These are phyloP conservation scores for Setophaga coronata DNA, from an alignment of 2,113 vertebrate species.

Conservation along the genomic window DNA sequence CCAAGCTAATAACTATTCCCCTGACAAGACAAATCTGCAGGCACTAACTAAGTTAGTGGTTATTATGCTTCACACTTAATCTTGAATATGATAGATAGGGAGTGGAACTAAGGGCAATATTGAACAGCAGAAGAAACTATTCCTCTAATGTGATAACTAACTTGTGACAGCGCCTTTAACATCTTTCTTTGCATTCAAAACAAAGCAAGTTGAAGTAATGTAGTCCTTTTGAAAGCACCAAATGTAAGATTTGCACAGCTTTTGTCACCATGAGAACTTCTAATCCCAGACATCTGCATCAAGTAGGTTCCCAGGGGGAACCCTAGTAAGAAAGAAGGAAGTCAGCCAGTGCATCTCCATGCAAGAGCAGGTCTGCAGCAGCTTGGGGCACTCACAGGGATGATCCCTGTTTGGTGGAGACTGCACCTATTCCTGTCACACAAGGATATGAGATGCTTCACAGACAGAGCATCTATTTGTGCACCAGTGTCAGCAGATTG, in stretches of 20 bases:
- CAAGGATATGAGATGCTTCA: not conserved
- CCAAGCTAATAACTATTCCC: constrained; percentile 29
- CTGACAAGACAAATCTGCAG: constrained; percentile 10
- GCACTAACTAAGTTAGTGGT: constrained; percentile 26
- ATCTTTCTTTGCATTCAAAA: not conserved
- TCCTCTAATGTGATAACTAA: not conserved
- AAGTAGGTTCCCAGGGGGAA: not conserved
- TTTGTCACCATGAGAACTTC: not conserved
- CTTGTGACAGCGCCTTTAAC: not conserved
- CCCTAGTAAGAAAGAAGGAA: not conserved
- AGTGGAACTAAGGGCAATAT: not conserved
- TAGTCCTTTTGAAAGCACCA: not conserved
- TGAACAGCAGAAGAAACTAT: not conserved
- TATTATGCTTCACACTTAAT: constrained; percentile 4
- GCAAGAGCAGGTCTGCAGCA: fast-evolving
- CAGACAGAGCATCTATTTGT: not conserved
- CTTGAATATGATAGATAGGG: not conserved
- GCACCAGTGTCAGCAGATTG: not conserved
- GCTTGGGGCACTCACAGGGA: not conserved
- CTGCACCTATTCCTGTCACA: not conserved
- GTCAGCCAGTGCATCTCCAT: fast-evolving
- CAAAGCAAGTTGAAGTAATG: not conserved
- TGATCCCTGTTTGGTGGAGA: not conserved
- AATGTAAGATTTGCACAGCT: not conserved
- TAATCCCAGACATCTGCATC: not conserved